Base-by-base conservation (phyloP, 1,140 invertebrate species). In the Euwallacea similis region DNA sequence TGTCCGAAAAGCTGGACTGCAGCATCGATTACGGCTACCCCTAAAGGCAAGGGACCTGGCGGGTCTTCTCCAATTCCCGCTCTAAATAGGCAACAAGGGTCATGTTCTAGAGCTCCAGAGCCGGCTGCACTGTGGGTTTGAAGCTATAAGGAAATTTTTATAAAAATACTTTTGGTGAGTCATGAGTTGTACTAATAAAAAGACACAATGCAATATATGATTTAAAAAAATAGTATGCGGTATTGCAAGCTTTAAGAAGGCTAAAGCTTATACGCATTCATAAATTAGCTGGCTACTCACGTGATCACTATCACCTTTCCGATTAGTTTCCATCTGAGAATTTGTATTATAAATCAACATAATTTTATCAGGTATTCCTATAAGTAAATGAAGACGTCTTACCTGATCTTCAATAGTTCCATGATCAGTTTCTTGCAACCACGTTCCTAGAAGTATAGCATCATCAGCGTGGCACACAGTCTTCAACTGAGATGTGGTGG, bases 381-480 rank as follows among this genome's bases (percentile, higher is more conserved):
- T 11, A 50, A 50, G 47, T 15, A 21, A 13, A 59, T 15, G 21
- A 33, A 33, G 21, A 33, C 1, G 1, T 33, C 41, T 79, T 82
- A 98, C 95, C 89, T 99, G 97, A 86, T 99, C 96, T 85, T 99
- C 97, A 76, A 99, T 96, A 47, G 92, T 92, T 68, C 94, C 91
- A 83, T 98, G 96, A 84, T 99, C 97, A 7, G 95, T 97, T 81
- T 98, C 95, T 80, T 97, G 94, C 15, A 96, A 84, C 91, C 93
- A 93, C 55, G 93, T 92, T 33, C 92, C 90, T 47, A 95, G 83
- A 71, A 98, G 88, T 13, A 97, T 91, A 0, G 91, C 92, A 81
- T 97, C 94, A 78, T 96, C 92, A 3, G 92, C 90, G 84, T 98
- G 94, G 81, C 96, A 97, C 50, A 97, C 89, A 53, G 87, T 87